Evolutionary conservation across 1,140 invertebrate genomes (phyloP), one percentile per base, ranked within the genome.

Genomic region (Trissolcus basalis): DNA sequence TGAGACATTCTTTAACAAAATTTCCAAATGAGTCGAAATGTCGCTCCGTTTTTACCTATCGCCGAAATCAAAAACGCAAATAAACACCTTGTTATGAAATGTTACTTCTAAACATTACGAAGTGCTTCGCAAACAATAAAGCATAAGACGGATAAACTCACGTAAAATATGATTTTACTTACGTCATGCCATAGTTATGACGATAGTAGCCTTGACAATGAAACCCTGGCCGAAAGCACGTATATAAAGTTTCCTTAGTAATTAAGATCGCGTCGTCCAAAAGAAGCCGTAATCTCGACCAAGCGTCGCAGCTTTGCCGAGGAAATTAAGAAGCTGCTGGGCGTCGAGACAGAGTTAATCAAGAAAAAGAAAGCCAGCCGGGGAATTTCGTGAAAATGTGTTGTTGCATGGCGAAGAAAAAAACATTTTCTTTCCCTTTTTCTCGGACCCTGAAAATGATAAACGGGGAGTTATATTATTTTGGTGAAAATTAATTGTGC

Each of bases 281-380:
- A 58, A 75, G 51, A 75, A 68, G 35, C 35, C 36, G 65, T 60
- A 75, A 76, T 69, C 65, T 69, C 48, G 36, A 19, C 36, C n/a
- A n/a, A 59, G 49, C 19, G 49, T 44, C 45, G 33, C 47, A 32
- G 41, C n/a, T 12, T 72, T 35, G 54, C 19, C 11, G 41, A 53
- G 60, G 41, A 73, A 73, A 73, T 73, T 73, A 73, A 59, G 61
- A 73, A 72, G 33, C 55, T 59, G 60, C 56, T 55, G 19, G 43
- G 67, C 68, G 45, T 47, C 32, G 12, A 33, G 48, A 15, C 32
- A 9, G 51, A 55, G 58, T 61, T 50, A 69, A 64, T 69, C 48
- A 75, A 75, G 49, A 58, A 55, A 50, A 27, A 27, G 27, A 47
- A 69, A 27, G 19, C 19, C 19, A 6, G 19, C 19, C 2, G 19